These are phyloP conservation scores for Poeciliopsis presidionis DNA, from an alignment of 2,797 vertebrate species.

Conservation along the genomic window DNA sequence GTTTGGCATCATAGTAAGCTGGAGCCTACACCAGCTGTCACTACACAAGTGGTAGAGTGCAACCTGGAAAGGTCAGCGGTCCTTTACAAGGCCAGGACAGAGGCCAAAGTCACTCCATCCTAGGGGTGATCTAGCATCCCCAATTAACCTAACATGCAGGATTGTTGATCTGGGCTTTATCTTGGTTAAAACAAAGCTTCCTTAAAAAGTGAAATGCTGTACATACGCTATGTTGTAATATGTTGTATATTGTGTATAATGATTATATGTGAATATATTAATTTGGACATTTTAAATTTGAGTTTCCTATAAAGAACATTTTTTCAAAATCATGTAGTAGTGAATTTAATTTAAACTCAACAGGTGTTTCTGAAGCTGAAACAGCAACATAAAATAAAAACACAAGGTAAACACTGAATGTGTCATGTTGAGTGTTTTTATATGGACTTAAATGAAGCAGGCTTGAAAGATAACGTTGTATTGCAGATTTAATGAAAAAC, in stretches of 20 bases:
- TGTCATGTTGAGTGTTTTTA: too few relatives aligned
- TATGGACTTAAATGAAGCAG: too few relatives aligned
- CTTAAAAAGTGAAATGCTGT: not conserved
- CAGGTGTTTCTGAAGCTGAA: not conserved
- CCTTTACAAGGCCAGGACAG: not conserved
- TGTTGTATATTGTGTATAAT: too few relatives aligned
- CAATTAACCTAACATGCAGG: slow-evolving; percentile 1
- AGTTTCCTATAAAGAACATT: not conserved
- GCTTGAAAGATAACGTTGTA: too few relatives aligned
- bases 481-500: too few relatives aligned
- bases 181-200: not conserved
- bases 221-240: not conserved
- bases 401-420: not conserved
- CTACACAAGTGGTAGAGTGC: not conserved
- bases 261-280: not conserved
- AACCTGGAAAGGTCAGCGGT: not conserved
- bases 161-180: not conserved
- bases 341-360: not conserved
- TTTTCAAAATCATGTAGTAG: not conserved
- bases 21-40: not conserved
- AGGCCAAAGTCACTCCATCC: not conserved
- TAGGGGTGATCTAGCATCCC: not conserved
- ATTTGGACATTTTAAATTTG: not conserved
- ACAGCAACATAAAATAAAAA: not conserved
- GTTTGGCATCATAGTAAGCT: not conserved